These are phyloP conservation scores for Lithobates pipiens DNA, from an alignment of 2,797 vertebrate genomes.

Conservation along the genomic window DNA sequence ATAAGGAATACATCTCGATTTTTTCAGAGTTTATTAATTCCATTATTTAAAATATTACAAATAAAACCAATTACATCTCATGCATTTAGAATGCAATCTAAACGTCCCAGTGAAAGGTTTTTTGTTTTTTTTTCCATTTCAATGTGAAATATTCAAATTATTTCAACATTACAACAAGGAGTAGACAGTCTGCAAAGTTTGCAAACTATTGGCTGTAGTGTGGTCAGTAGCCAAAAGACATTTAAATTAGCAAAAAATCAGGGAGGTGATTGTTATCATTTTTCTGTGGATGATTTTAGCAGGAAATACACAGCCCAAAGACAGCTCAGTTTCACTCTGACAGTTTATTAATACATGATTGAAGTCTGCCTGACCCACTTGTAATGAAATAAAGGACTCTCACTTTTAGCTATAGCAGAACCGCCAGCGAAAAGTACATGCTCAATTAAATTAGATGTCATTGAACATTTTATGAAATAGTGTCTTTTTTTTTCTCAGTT, in stretches of 20 bases:
- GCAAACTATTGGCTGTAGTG: conserved; percentile 79
- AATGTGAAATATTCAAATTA: conserved; percentile 88
- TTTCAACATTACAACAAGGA: conserved; percentile 85
- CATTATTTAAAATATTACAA: conserved; percentile 89
- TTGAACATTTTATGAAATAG: conserved; percentile 90
- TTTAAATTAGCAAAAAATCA: conserved; percentile 76
- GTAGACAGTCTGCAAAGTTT: conserved; percentile 77
- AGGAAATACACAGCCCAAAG: conserved; percentile 84
- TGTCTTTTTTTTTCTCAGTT: conserved; percentile 77
- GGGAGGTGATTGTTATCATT: conserved; percentile 74
- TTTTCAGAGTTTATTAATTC: conserved; percentile 84
- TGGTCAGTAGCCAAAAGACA: conserved; percentile 77
- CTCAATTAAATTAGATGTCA: conserved; percentile 96
- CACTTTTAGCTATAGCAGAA: conserved; percentile 84
- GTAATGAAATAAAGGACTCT: conserved; percentile 88
- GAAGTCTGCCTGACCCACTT: conserved; percentile 81
- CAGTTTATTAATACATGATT: conserved; percentile 84
- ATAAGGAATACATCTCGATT: conserved; percentile 70
- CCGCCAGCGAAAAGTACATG: conserved; percentile 92
- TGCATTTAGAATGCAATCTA: conserved; percentile 89
- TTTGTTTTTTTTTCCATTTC: conserved; percentile 74
- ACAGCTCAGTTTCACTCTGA: conserved; percentile 82
- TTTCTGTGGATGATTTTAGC: conserved; percentile 53
- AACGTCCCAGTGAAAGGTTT: conserved; percentile 84
- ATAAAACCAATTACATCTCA: conserved; percentile 87